Percentiles rank a stretch among this genome's conserved stretches.
These are phyloP conservation scores for Clarias pachynema DNA, from an alignment of 2,797 vertebrate species.

Conservation along the genomic window DNA sequence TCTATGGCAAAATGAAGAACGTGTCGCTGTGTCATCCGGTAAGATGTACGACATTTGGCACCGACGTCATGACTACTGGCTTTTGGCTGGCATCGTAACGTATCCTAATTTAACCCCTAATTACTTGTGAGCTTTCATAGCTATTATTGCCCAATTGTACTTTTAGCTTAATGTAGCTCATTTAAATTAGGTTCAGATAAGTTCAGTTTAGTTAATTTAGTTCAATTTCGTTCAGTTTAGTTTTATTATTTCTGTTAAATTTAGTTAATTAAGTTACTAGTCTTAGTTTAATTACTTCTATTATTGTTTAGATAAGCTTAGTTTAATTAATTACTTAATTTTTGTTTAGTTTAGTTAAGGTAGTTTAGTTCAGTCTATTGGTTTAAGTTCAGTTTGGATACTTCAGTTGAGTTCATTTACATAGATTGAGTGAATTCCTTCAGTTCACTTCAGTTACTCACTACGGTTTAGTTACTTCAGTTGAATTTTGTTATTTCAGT, in stretches of 20 bases:
- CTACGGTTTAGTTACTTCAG: neutral
- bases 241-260: neutral
- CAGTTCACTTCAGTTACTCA: neutral
- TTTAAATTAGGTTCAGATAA: neutral
- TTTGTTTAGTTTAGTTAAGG: neutral
- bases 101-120: conserved; percentile 79
- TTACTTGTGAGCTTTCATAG: neutral
- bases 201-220: neutral
- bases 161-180: neutral
- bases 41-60: conserved; percentile 99
- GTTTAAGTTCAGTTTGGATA: neutral
- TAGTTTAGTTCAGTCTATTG: neutral
- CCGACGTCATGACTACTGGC: conserved; percentile 97
- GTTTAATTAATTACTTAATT: neutral
- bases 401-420: neutral
- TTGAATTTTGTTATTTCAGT: neutral
- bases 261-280: neutral
- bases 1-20: conserved; percentile 96
- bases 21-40: conserved; percentile 90
- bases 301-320: too few species aligned
- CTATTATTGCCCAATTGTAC: neutral
- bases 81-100: conserved; percentile 96
- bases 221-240: neutral
- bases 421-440: too few species aligned
- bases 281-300: neutral